phyloP scores from a whole-genome alignment of 2,888 invertebrate genomes.

The Petrolisthes manimaculis region DNA sequence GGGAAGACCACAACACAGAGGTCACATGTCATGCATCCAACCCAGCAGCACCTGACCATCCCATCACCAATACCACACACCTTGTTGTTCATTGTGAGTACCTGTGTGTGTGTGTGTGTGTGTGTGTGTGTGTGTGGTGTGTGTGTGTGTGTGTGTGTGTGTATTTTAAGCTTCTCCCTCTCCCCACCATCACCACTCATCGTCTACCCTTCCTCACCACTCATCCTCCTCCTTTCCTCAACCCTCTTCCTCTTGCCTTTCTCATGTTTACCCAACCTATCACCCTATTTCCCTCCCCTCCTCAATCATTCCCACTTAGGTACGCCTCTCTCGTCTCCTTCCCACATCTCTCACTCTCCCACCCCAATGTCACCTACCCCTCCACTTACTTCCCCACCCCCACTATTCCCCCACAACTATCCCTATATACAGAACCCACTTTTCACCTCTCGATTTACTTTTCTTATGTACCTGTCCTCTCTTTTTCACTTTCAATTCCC shows the following conservation, averaged over 20 bases:
- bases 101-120: background rate
- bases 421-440: background rate
- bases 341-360: background rate
- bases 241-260: background rate
- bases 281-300: background rate
- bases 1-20: slow-evolving; percentile 45
- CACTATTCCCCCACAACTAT: background rate
- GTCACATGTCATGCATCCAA: slow-evolving; percentile 55
- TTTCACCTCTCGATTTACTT: no score
- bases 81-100: slow-evolving; percentile 61
- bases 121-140: background rate
- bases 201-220: background rate
- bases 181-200: background rate
- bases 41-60: slow-evolving; percentile 45
- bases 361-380: background rate
- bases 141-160: background rate
- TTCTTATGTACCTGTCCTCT: background rate
- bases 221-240: background rate
- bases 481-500: background rate
- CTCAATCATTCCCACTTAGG: background rate
- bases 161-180: background rate
- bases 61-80: slow-evolving; percentile 51
- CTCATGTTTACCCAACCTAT: background rate
- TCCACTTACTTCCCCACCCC: background rate
- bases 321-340: background rate